Evolutionary conservation across 2,797 vertebrate genomes (phyloP).

Genomic region (Salarias fasciatus): DNA sequence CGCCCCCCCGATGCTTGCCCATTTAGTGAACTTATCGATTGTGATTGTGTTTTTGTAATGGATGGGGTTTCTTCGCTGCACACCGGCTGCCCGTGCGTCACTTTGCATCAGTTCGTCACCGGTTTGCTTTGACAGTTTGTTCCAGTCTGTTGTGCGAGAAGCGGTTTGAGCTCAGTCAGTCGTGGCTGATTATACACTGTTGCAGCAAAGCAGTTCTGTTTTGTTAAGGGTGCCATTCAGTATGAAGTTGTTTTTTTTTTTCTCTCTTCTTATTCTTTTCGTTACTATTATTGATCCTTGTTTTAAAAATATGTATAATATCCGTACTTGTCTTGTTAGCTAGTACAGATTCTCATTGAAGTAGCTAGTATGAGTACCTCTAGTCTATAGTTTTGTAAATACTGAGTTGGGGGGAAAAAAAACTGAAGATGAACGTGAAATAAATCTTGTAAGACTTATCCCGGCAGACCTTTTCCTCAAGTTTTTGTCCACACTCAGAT

Average conservation of each 20-base stretch:
- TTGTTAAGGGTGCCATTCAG: slow-evolving; percentile 62
- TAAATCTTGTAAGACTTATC: slow-evolving; percentile 61
- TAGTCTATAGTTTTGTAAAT: slow-evolving; percentile 83
- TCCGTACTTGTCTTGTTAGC: slow-evolving; percentile 80
- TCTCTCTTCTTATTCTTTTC: slow-evolving; percentile 46
- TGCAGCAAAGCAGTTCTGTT: slow-evolving; percentile 32
- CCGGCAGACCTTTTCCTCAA: slow-evolving; percentile 65
- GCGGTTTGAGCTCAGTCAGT: slow-evolving; percentile 32
- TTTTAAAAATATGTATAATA: slow-evolving; percentile 76
- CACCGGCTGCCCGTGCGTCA: slow-evolving; percentile 38
- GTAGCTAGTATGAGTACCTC: slow-evolving; percentile 83
- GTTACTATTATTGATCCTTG: slow-evolving; percentile 62
- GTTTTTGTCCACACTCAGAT: slow-evolving; percentile 72
- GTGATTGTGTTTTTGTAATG: slow-evolving; percentile 64
- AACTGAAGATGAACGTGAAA: slow-evolving; percentile 73
- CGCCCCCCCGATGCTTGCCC: slow-evolving; percentile 8
- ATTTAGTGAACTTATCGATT: slow-evolving; percentile 48
- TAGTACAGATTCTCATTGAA: slow-evolving; percentile 79
- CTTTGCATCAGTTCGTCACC: slow-evolving; percentile 47
- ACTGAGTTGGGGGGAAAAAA: slow-evolving; percentile 60
- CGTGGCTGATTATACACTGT: slow-evolving; percentile 29
- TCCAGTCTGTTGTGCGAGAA: slow-evolving; percentile 18
- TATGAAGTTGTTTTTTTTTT: slow-evolving; percentile 53
- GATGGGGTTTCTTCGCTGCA: slow-evolving; percentile 39
- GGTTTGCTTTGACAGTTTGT: slow-evolving; percentile 48